phyloP scores from a whole-genome alignment of 2,113 vertebrate genomes.

The Tetrao urogallus region DNA sequence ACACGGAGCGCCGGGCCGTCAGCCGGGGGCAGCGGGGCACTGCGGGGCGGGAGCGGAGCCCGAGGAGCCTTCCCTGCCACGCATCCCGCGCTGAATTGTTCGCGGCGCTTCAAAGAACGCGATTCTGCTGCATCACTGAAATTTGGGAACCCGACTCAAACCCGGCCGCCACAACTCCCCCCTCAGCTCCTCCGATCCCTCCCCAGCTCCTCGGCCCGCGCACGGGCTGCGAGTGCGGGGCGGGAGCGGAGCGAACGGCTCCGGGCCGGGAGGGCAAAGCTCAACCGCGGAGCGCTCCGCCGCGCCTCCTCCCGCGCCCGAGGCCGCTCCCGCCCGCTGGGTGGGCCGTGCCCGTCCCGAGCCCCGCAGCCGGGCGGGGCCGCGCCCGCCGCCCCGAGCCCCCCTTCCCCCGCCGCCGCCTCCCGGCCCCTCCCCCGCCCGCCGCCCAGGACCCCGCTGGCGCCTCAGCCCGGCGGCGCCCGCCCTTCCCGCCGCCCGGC shows the following conservation, averaged over 20 bases:
- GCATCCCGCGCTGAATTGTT: fast-evolving
- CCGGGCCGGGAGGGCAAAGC: background rate
- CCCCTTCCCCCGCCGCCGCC: background rate
- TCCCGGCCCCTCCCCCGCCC: background rate
- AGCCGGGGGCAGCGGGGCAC: background rate
- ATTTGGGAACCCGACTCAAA: fast-evolving
- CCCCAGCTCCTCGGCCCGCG: no score
- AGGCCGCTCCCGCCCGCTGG: background rate
- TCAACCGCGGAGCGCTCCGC: background rate
- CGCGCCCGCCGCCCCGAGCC: background rate
- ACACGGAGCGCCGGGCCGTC: no score
- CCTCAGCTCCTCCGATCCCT: no score
- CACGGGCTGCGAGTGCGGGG: no score
- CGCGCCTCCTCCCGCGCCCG: no score
- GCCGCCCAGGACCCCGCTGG: background rate
- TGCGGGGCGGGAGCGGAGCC: background rate
- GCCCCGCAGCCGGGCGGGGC: background rate
- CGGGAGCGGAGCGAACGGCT: background rate
- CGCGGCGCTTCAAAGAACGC: background rate
- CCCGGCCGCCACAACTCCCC: background rate
- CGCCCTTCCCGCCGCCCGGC: background rate
- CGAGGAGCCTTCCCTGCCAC: background rate
- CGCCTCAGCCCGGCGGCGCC: background rate
- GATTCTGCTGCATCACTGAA: conserved; percentile 22
- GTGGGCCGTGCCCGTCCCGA: no score